These are phyloP conservation scores for Endotricha flammealis DNA, from an alignment of 2,888 invertebrate genomes.

Conservation along the genomic window DNA sequence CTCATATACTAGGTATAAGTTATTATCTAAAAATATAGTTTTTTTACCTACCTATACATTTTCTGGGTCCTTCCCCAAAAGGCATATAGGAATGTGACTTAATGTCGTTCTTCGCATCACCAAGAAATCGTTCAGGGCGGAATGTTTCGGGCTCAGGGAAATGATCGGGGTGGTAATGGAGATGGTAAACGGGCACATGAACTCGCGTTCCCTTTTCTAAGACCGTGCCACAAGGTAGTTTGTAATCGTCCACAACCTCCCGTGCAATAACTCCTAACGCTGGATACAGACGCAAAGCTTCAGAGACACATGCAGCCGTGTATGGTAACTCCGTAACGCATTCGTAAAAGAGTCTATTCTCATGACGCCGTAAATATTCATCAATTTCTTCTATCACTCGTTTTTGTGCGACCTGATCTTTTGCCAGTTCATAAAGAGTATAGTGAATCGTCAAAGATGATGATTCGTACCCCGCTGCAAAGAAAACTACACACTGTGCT, in stretches of 20 bases:
- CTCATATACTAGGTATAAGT: too few relatives aligned
- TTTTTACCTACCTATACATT: too few relatives aligned
- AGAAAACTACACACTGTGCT: conserved; percentile 44
- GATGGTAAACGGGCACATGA: conserved; percentile 39
- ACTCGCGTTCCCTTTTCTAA: conserved; percentile 37
- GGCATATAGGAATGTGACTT: conserved; percentile 37
- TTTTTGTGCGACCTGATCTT: conserved; percentile 22
- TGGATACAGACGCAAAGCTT: conserved; percentile 30
- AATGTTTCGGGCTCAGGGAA: conserved; percentile 41
- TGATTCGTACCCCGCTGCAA: conserved; percentile 35
- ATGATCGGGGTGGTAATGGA: conserved; percentile 36
- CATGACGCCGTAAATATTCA: conserved; percentile 21
- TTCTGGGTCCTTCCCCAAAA: too few relatives aligned
- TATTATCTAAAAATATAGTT: too few relatives aligned
- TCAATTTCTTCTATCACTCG: conserved; percentile 29
- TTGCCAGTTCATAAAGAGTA: conserved; percentile 31
- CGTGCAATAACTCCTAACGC: conserved; percentile 25
- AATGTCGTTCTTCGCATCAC: conserved; percentile 29
- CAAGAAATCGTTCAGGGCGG: conserved; percentile 41
- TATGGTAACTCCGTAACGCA: conserved; percentile 29
- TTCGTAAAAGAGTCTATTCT: conserved; percentile 24
- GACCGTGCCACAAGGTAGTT: conserved; percentile 35
- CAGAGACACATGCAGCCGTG: conserved; percentile 29
- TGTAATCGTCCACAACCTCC: conserved; percentile 39
- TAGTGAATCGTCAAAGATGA: conserved; percentile 27